These are phyloP conservation scores for Tachina fera DNA, from an alignment of 2,888 invertebrate genomes.

Conservation along the genomic window DNA sequence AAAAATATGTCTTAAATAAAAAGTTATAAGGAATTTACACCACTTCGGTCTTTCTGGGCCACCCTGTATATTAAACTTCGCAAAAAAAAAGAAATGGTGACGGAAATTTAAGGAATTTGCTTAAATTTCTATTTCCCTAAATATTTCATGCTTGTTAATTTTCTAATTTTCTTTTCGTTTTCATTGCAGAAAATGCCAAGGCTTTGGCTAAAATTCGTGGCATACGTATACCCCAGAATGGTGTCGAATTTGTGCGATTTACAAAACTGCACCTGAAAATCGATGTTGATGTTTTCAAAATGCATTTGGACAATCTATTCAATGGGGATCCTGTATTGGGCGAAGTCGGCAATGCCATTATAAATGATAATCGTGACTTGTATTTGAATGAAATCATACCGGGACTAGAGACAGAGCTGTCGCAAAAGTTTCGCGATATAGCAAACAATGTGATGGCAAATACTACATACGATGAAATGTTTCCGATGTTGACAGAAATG, in stretches of 20 bases:
- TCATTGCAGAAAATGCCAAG: constrained; percentile 79
- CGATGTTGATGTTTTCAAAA: constrained; percentile 79
- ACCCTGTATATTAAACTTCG: too few relatives aligned
- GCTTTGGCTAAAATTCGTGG: constrained; percentile 81
- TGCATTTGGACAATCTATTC: constrained; percentile 81
- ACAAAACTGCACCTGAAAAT: constrained; percentile 80
- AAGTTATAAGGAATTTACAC: too few relatives aligned
- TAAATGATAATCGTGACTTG: constrained; percentile 81
- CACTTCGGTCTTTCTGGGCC: too few relatives aligned
- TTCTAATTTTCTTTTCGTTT: not conserved
- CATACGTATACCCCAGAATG: constrained; percentile 76
- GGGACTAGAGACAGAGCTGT: constrained; percentile 81
- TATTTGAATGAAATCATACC: constrained; percentile 82
- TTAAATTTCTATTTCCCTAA: too few relatives aligned
- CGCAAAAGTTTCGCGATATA: constrained; percentile 81
- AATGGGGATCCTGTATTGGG: constrained; percentile 81
- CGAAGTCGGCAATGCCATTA: constrained; percentile 81
- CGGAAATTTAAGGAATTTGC: too few relatives aligned
- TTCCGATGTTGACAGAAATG: constrained; percentile 75
- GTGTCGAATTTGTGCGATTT: constrained; percentile 80
- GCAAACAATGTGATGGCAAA: constrained; percentile 81
- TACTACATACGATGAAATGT: constrained; percentile 83
- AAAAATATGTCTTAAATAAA: too few relatives aligned
- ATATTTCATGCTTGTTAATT: not conserved
- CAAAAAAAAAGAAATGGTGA: too few relatives aligned